These are phyloP conservation scores for Heteromormyrus szaboi DNA, from an alignment of 2,797 vertebrate genomes.

Conservation along the genomic window DNA sequence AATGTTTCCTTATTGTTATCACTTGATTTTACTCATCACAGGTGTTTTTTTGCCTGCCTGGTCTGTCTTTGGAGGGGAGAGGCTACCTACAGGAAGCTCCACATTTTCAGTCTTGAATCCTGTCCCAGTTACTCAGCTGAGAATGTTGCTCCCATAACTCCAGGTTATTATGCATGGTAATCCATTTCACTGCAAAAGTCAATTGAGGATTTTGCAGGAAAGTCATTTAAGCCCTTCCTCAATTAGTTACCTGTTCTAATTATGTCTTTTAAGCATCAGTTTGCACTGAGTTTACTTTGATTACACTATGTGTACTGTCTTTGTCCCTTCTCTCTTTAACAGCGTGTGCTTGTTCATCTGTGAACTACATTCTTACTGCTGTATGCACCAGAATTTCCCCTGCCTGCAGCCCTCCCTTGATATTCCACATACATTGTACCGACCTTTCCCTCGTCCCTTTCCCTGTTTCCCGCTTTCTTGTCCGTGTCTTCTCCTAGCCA, in stretches of 20 bases:
- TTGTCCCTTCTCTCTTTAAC: background rate
- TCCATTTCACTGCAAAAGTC: background rate
- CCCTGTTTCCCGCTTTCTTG: background rate
- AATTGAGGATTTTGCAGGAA: background rate
- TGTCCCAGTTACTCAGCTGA: background rate
- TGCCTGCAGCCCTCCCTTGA: background rate
- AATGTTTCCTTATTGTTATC: background rate
- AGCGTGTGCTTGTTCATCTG: background rate
- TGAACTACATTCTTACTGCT: background rate
- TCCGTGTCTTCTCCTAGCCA: background rate
- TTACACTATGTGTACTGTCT: background rate
- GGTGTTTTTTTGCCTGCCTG: background rate
- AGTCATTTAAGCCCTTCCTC: background rate
- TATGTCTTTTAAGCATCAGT: background rate
- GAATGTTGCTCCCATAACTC: background rate
- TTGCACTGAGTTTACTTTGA: background rate
- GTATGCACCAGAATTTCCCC: background rate
- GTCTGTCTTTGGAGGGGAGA: background rate
- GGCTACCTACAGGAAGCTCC: background rate
- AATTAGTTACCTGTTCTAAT: background rate
- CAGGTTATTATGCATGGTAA: background rate
- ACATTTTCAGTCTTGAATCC: background rate
- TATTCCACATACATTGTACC: background rate
- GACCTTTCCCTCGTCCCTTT: background rate
- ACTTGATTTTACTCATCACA: background rate